phyloP scores from a whole-genome alignment of 2,113 vertebrate genomes.

The Plectropomus leopardus region DNA sequence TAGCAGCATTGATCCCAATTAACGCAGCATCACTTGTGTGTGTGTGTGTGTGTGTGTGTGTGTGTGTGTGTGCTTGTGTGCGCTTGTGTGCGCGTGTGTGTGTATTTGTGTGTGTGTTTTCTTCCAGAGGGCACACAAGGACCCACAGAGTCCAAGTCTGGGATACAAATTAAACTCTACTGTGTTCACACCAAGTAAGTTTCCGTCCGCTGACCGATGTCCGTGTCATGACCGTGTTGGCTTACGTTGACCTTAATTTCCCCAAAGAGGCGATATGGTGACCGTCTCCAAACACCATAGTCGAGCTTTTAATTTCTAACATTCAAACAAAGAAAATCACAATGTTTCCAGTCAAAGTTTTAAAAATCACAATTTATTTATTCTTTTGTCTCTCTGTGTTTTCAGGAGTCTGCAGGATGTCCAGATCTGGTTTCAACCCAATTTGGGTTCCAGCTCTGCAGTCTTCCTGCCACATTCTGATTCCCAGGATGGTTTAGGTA shows the following conservation, averaged over 20 bases:
- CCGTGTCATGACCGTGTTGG: background rate
- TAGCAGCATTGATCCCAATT: slow-evolving; percentile 6
- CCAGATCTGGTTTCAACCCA: slow-evolving; percentile 98
- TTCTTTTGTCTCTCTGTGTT: slow-evolving; percentile 27
- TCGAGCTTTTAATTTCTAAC: background rate
- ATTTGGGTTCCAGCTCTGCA: slow-evolving; percentile 82
- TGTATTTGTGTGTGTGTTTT: slow-evolving; percentile 23
- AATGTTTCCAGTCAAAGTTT: background rate
- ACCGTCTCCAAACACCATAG: background rate
- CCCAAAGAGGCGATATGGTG: background rate
- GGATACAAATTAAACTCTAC: slow-evolving; percentile 97
- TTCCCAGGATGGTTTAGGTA: slow-evolving; percentile 91
- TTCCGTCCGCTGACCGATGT: background rate
- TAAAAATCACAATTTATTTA: background rate
- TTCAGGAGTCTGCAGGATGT: slow-evolving; percentile 94
- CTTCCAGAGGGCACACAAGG: slow-evolving; percentile 91
- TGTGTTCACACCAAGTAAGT: slow-evolving; percentile 99
- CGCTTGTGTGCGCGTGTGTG: background rate
- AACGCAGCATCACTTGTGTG: background rate
- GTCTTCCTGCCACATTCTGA: slow-evolving; percentile 85
- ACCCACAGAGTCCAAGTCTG: slow-evolving; percentile 90
- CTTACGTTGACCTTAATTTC: background rate
- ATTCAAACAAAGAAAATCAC: background rate
- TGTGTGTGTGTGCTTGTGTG: background rate
- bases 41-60: slow-evolving; percentile 17